Evolutionary conservation across 2,113 vertebrate species (phyloP), one percentile per base, ranked within the genome.

Genomic region (Sus scrofa): DNA sequence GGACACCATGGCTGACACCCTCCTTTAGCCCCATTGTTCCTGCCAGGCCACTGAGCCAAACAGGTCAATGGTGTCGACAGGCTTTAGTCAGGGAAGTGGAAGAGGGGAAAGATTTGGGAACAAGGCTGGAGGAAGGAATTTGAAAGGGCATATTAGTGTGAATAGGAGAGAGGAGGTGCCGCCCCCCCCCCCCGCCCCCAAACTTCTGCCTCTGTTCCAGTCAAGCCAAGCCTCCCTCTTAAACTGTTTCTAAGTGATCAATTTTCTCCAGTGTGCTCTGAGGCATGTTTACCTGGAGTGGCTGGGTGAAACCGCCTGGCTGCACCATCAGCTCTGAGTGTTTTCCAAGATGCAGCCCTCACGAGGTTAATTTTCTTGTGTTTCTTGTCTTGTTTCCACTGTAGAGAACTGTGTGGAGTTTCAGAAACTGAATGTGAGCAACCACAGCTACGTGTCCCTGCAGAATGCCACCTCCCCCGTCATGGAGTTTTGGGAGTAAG

Each of bases 401-500:
- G 52, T 97, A 99, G 99, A 99, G 95, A 99, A 99, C 97, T 99
- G 99, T 83, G 99, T 99, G 97, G 99, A 99, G 98, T 99, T 98
- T 98, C 99, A 99, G 97, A 99, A 99, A 97, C 98, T 99, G 97
- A 99, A 99, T 34, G 95, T 99, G 94, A 99, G 99, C 98, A 99
- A 99, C 98, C 99, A 99, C 98, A 99, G 99, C 94, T 98, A 98
- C 39, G 90, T 98, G 30, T 98, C 98, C 58, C 98, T 99, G 96
- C 98, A 99, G 95, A 99, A 99, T 20, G 99, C 99, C 91, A 99
- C 99, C 58, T 99, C 99, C 96, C 99, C 99, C 16, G 99, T 99
- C 97, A 99, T 99, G 98, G 99, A 99, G 97, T 99, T 99, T 97
- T 99, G 99, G 99, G 99, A 99, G 99, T 99, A 98, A 99, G 99